Evolutionary conservation across 1,140 invertebrate species (phyloP).

Genomic region (Papilio machaon): DNA sequence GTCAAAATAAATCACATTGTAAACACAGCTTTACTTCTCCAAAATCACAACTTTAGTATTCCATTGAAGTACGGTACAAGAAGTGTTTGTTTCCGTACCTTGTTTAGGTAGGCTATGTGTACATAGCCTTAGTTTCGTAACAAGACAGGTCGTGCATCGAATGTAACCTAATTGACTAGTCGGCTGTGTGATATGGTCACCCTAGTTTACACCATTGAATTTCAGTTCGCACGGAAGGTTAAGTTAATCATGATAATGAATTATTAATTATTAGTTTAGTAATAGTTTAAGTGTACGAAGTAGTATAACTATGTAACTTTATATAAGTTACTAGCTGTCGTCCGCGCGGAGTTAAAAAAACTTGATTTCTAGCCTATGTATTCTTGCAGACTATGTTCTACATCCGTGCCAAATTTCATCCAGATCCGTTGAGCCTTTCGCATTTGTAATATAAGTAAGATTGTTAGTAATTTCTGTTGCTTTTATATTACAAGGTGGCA

Average conservation of each 20-base stretch:
- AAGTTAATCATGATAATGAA: background rate
- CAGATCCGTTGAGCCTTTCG: too few species aligned
- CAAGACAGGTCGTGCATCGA: constrained; percentile 16
- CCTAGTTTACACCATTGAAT: constrained; percentile 18
- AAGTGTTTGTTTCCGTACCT: background rate
- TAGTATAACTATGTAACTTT: too few species aligned
- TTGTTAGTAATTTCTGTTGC: too few species aligned
- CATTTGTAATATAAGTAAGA: too few species aligned
- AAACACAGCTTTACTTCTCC: background rate
- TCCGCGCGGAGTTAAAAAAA: too few species aligned
- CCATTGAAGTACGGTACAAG: background rate
- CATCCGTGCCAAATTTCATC: too few species aligned
- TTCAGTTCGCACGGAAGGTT: background rate
- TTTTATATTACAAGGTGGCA: too few species aligned
- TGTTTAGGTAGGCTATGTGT: background rate
- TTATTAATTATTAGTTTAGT: background rate
- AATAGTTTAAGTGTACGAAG: background rate
- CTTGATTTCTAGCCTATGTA: too few species aligned
- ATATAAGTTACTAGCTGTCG: too few species aligned
- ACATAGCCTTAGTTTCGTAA: background rate
- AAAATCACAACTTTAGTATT: background rate
- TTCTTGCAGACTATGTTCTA: too few species aligned
- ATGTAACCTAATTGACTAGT: constrained; percentile 20
- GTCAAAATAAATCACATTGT: background rate
- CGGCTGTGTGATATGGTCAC: constrained; percentile 8